These are phyloP conservation scores for Discoglossus pictus DNA, from an alignment of 2,797 vertebrate species.

Conservation along the genomic window DNA sequence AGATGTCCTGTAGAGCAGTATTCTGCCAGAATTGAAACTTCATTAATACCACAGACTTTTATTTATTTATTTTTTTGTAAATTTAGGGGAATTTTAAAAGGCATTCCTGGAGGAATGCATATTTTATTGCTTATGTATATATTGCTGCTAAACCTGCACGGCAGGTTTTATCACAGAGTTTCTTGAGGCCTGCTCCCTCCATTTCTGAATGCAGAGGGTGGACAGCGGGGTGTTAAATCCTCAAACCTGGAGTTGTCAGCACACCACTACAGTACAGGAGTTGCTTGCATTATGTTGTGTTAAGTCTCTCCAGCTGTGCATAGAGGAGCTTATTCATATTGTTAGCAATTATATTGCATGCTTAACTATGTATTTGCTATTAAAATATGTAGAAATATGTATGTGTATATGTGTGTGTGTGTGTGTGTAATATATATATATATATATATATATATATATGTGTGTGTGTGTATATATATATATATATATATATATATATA, in stretches of 20 bases:
- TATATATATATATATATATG: conserved; percentile 41
- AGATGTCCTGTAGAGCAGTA: conserved; percentile 57
- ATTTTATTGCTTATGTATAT: conserved; percentile 89
- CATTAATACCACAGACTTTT: conserved; percentile 20
- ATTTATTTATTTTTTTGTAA: conserved; percentile 66
- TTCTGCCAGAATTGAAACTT: conserved; percentile 8
- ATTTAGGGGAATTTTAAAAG: conserved; percentile 63
- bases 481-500: conserved; percentile 40
- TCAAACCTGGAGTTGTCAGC: conserved; percentile 35
- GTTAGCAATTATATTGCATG: conserved; percentile 74
- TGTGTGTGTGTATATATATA: conserved; percentile 53
- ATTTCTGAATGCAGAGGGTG: conserved; percentile 38
- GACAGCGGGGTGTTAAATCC: conserved; percentile 31
- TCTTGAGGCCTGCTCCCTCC: conserved; percentile 27
- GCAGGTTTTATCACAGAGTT: conserved; percentile 41
- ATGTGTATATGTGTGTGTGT: conserved; percentile 53
- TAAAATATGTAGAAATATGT: conserved; percentile 55
- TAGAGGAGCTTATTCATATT: conserved; percentile 53
- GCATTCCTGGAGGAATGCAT: conserved; percentile 73
- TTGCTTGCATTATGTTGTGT: conserved; percentile 56
- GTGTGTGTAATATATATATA: too few species aligned
- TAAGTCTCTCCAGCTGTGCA: conserved; percentile 65
- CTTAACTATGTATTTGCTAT: conserved; percentile 63
- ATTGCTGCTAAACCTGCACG: conserved; percentile 52
- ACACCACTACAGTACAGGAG: conserved; percentile 38